These are phyloP conservation scores for Amblyteles armatorius DNA, from an alignment of 2,888 invertebrate species.

Conservation along the genomic window DNA sequence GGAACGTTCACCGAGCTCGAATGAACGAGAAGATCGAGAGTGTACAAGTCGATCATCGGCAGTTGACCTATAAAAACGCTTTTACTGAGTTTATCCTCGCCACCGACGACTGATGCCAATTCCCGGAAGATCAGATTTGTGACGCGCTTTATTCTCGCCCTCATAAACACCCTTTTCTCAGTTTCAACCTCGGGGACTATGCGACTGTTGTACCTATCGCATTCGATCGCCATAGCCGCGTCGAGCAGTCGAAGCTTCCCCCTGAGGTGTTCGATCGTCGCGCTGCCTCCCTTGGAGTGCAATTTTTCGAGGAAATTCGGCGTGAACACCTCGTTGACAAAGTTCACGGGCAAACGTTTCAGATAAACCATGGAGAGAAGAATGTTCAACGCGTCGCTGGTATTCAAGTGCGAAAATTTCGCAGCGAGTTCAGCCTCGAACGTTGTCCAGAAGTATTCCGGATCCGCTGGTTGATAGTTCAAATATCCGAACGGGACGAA, in stretches of 20 bases:
- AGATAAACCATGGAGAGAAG: conserved; percentile 88
- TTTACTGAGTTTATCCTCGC: conserved; percentile 85
- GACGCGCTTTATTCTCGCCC: conserved; percentile 86
- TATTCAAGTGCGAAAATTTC: conserved; percentile 87
- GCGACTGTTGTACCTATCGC: conserved; percentile 87
- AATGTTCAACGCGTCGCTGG: conserved; percentile 87
- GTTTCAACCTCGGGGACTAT: conserved; percentile 86
- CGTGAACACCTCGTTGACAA: conserved; percentile 87
- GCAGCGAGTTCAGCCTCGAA: conserved; percentile 86
- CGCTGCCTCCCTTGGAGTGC: conserved; percentile 82
- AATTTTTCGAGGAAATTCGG: conserved; percentile 87
- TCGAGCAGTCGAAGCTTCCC: conserved; percentile 88
- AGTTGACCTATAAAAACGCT: conserved; percentile 86
- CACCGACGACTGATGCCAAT: conserved; percentile 85
- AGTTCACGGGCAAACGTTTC: conserved; percentile 87
- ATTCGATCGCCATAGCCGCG: conserved; percentile 88
- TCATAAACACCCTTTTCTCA: conserved; percentile 86
- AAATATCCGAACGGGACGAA: conserved; percentile 88
- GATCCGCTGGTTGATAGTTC: conserved; percentile 86
- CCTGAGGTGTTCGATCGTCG: conserved; percentile 82
- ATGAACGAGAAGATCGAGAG: conserved; percentile 88
- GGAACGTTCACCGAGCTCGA: conserved; percentile 84
- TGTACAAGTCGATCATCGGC: conserved; percentile 87
- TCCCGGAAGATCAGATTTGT: conserved; percentile 85
- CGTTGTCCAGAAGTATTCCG: conserved; percentile 86